These are phyloP conservation scores for Myotis myotis DNA, from an alignment of 2,797 vertebrate genomes.

Conservation along the genomic window DNA sequence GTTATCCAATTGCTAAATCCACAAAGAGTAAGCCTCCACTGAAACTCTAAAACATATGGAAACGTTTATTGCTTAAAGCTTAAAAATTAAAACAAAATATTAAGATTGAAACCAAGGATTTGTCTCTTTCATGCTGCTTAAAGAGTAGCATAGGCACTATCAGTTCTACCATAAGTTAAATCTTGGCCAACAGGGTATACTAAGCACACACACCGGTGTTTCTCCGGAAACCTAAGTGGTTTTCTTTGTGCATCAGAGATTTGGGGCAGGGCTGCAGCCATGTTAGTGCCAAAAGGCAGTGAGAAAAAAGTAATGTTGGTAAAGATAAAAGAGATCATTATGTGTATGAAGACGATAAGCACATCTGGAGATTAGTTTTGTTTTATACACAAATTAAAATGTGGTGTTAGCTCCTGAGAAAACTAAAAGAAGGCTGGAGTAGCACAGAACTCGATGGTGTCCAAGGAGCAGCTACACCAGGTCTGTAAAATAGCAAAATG, in stretches of 20 bases:
- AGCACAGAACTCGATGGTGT: not conserved
- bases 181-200: not conserved
- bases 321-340: conserved; percentile 4
- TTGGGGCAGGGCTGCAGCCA: not conserved
- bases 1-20: not conserved
- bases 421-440: not conserved
- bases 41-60: conserved; percentile 12
- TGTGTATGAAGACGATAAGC: not conserved
- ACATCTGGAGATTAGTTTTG: not conserved
- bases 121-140: not conserved
- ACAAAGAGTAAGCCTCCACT: conserved; percentile 10
- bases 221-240: conserved; percentile 12
- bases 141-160: not conserved
- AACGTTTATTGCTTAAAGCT: conserved; percentile 35
- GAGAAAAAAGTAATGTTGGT: not conserved
- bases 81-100: conserved; percentile 24
- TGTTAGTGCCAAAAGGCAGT: not conserved
- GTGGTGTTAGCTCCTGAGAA: not conserved
- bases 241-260: conserved; percentile 43
- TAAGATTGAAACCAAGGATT: conserved; percentile 7
- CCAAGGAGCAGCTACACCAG: not conserved
- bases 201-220: not conserved
- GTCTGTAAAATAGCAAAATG: not conserved
- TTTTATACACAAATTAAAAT: not conserved
- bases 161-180: not conserved